phyloP scores from a whole-genome alignment of 2,797 vertebrate species.

The Micrastur ruficollis region DNA sequence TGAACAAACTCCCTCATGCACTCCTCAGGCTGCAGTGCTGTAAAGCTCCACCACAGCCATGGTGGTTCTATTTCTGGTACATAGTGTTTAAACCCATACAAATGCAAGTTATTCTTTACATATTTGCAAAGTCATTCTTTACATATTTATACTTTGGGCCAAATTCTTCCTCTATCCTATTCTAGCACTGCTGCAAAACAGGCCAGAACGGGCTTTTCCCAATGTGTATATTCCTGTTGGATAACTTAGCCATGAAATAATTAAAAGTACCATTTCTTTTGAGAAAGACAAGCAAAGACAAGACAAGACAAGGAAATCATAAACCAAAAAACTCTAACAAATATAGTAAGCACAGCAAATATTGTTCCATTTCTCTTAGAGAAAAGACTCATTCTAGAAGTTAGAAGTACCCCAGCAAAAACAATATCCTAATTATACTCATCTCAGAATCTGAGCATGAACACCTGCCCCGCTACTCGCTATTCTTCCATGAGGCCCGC shows the following conservation, averaged over 20 bases:
- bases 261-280: neutral
- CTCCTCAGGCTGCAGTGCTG: neutral
- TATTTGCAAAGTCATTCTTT: neutral
- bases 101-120: neutral
- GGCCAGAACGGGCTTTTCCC: neutral
- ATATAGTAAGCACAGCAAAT: neutral
- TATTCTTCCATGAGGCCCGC: neutral
- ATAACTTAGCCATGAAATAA: neutral
- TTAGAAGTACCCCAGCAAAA: neutral
- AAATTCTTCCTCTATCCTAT: neutral
- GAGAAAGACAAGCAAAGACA: neutral
- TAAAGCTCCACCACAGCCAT: neutral
- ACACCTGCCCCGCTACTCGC: neutral
- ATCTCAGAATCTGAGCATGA: neutral
- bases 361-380: neutral
- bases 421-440: rapidly evolving
- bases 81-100: neutral
- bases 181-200: neutral
- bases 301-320: neutral
- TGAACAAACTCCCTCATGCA: neutral
- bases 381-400: neutral
- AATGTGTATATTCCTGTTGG: neutral
- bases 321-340: neutral
- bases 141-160: neutral
- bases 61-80: neutral